Percentiles rank a stretch among this genome's conserved stretches.
These are phyloP conservation scores for Willisornis vidua DNA, from an alignment of 2,113 vertebrate genomes.

Conservation along the genomic window DNA sequence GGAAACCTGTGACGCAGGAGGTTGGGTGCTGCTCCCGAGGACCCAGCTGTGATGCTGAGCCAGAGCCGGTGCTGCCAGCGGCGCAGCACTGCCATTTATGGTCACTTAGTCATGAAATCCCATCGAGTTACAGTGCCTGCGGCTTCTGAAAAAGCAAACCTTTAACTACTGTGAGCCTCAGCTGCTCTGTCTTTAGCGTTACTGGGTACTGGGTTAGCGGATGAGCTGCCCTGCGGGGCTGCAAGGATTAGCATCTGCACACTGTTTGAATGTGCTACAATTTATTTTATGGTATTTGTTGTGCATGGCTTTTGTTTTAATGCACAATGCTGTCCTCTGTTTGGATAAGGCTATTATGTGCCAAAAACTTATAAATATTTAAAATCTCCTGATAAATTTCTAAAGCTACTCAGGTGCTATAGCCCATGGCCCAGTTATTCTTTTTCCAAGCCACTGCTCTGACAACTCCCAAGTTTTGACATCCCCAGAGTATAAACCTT, in stretches of 20 bases:
- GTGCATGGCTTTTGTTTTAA: conserved; percentile 16
- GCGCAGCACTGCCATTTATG: neutral
- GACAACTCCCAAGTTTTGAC: neutral
- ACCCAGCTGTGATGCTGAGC: neutral
- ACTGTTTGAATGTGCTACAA: neutral
- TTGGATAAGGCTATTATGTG: conserved; percentile 8
- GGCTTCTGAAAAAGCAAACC: neutral
- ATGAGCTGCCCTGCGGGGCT: neutral
- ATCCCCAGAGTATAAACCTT: neutral
- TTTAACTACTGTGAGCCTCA: neutral
- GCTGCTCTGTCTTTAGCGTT: neutral
- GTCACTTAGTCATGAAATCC: conserved; percentile 13
- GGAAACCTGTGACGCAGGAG: neutral
- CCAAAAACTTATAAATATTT: conserved; percentile 49
- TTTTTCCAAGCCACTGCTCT: neutral
- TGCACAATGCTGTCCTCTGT: conserved; percentile 30
- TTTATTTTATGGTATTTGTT: conserved; percentile 22
- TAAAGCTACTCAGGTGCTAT: neutral
- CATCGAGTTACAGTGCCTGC: accelerated
- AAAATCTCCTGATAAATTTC: conserved; percentile 31
- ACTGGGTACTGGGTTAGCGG: neutral
- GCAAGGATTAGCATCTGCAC: neutral
- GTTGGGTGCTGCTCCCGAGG: neutral
- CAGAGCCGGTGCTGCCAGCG: neutral
- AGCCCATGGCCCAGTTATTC: neutral